Conservation (phyloP, 2,797 vertebrate genomes). For the Pantherophis vulpinus region DNA sequence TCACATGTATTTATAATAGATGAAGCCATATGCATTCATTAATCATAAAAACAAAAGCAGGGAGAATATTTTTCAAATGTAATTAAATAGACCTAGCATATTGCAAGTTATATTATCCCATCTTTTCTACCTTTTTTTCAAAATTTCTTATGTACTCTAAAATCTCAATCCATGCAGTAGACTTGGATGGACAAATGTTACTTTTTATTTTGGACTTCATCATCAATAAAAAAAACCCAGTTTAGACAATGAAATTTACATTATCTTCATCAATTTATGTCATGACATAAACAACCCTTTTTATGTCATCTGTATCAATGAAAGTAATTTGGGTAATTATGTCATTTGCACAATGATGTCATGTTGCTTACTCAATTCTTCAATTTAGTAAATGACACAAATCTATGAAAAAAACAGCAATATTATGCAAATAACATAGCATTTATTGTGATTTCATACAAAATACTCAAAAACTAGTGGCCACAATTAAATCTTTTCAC, state of each 20-base stretch:
- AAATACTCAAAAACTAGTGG: not conserved
- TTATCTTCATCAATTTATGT: not conserved
- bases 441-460: not conserved
- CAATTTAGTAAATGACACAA: not conserved
- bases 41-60: not conserved
- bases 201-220: not conserved
- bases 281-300: not conserved
- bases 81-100: not conserved
- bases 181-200: not conserved
- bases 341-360: not conserved
- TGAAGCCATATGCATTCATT: not conserved
- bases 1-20: not conserved
- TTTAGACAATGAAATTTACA: not conserved
- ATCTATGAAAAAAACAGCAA: not conserved
- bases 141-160: not conserved
- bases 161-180: not conserved
- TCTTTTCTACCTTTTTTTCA: not conserved
- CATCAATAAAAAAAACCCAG: not conserved
- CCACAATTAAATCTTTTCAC: not conserved
- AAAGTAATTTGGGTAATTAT: not conserved
- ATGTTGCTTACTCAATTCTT: not conserved
- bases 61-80: not conserved
- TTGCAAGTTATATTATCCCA: not conserved
- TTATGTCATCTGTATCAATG: not conserved
- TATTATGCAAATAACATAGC: not conserved